A percentile compares a stretch with the other conserved stretches of the same genome.
These are phyloP conservation scores for Chiridota heheva DNA, from an alignment of 35 echinoderm and acorn worm genomes.

Conservation along the genomic window DNA sequence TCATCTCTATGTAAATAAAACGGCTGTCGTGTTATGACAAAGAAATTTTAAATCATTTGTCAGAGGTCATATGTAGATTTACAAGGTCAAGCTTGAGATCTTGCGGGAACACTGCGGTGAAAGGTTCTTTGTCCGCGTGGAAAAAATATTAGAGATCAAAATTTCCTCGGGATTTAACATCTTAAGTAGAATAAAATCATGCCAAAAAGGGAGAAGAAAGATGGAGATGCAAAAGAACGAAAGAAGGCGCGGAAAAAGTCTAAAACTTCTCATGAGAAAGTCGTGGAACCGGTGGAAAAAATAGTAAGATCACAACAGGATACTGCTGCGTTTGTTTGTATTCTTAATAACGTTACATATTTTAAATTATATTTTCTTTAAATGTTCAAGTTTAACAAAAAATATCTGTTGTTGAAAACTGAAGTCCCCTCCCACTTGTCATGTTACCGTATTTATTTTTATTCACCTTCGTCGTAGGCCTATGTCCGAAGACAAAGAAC, in stretches of 20 bases:
- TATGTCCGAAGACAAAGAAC: too few relatives aligned
- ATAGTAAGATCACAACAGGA: slow-evolving; percentile 43
- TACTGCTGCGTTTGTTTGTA: too few relatives aligned
- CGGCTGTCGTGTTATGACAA: background rate
- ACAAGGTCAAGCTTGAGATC: slow-evolving; percentile 44
- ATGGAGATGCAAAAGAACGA: slow-evolving; percentile 13
- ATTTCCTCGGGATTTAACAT: slow-evolving; percentile 23
- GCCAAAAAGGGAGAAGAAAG: slow-evolving; percentile 29
- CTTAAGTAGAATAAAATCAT: too few relatives aligned
- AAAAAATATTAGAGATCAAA: too few relatives aligned
- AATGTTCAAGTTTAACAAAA: too few relatives aligned
- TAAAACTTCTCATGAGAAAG: slow-evolving; percentile 16
- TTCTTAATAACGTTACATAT: too few relatives aligned
- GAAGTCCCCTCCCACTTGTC: too few relatives aligned
- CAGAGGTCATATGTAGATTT: slow-evolving; percentile 47
- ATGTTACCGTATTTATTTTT: too few relatives aligned
- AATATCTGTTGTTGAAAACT: too few relatives aligned
- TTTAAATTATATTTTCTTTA: too few relatives aligned
- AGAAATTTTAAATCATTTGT: background rate
- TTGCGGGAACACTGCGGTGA: slow-evolving; percentile 16
- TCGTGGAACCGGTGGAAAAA: slow-evolving; percentile 32
- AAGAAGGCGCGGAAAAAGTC: slow-evolving; percentile 36
- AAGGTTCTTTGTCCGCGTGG: slow-evolving; percentile 49
- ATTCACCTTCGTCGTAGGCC: too few relatives aligned
- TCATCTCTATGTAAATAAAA: background rate